These are phyloP conservation scores for Craniophora ligustri DNA, from an alignment of 2,888 invertebrate species.

Conservation along the genomic window DNA sequence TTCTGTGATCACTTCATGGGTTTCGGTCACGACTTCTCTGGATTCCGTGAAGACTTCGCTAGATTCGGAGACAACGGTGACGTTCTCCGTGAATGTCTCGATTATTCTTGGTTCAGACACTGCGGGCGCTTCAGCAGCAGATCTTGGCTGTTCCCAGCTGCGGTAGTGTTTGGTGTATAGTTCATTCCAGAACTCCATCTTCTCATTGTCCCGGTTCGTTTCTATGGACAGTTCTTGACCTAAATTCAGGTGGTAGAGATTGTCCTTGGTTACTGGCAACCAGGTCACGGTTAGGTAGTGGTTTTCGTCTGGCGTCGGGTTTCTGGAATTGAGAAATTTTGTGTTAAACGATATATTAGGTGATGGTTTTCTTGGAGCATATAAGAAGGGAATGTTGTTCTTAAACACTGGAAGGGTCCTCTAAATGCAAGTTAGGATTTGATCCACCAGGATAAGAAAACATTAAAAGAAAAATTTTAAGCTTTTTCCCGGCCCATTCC, in stretches of 20 bases:
- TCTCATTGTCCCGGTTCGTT: constrained; percentile 74
- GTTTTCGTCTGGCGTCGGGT: constrained; percentile 83
- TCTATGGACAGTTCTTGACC: constrained; percentile 71
- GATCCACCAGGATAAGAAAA: no score
- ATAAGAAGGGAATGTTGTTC: no score
- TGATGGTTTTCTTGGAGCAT: no score
- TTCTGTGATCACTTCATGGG: constrained; percentile 22
- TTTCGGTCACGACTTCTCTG: constrained; percentile 18
- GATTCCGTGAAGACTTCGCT: constrained; percentile 30
- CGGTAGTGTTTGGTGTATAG: constrained; percentile 78
- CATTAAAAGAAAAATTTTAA: no score
- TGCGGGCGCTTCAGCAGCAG: constrained; percentile 53
- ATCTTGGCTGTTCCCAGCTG: constrained; percentile 75
- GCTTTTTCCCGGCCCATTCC: no score
- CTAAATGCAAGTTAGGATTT: no score
- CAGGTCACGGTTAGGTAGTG: constrained; percentile 78
- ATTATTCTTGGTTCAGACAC: constrained; percentile 50
- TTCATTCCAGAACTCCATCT: constrained; percentile 82
- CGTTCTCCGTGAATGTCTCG: constrained; percentile 33
- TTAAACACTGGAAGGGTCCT: no score
- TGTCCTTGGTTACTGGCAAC: constrained; percentile 79
- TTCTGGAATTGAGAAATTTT: constrained; percentile 50
- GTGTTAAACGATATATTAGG: no score
- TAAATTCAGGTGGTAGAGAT: constrained; percentile 72
- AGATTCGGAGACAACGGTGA: constrained; percentile 12